Conservation (phyloP, 2,797 vertebrate genomes). For the Lepilemur septentrionalis region DNA sequence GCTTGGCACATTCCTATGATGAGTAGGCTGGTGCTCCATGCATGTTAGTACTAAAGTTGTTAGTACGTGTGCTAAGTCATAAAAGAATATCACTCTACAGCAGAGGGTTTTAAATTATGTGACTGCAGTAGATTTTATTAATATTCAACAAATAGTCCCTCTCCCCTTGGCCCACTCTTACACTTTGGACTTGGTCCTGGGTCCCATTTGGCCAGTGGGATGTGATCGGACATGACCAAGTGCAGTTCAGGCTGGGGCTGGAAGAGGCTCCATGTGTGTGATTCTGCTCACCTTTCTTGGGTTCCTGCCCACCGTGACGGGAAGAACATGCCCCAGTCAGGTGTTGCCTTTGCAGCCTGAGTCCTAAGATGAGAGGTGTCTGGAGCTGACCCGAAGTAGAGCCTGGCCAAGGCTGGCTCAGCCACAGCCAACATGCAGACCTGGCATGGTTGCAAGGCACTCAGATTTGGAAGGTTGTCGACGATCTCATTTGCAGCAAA, state of each 20-base stretch:
- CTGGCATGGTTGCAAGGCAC: neutral
- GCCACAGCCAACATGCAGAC: neutral
- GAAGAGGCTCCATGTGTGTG: neutral
- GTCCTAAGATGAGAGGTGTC: neutral
- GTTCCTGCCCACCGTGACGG: too few relatives aligned
- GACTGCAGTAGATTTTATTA: neutral
- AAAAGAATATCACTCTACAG: neutral
- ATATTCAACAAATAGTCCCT: neutral
- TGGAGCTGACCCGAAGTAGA: neutral
- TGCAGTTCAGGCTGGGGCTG: neutral
- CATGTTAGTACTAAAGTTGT: neutral
- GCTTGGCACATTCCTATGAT: neutral
- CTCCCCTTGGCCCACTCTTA: neutral
- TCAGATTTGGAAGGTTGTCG: neutral
- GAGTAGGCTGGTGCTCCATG: neutral
- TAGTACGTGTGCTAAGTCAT: neutral
- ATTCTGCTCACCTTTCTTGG: neutral
- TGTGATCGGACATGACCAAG: accelerated
- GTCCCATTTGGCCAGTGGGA: neutral
- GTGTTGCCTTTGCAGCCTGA: neutral
- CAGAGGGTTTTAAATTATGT: neutral
- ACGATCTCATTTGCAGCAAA: neutral
- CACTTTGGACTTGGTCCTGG: neutral
- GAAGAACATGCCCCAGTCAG: neutral
- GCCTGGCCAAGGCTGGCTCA: neutral